These are phyloP conservation scores for Loris lydekkerianus DNA, from an alignment of 2,797 vertebrate genomes.

Conservation along the genomic window DNA sequence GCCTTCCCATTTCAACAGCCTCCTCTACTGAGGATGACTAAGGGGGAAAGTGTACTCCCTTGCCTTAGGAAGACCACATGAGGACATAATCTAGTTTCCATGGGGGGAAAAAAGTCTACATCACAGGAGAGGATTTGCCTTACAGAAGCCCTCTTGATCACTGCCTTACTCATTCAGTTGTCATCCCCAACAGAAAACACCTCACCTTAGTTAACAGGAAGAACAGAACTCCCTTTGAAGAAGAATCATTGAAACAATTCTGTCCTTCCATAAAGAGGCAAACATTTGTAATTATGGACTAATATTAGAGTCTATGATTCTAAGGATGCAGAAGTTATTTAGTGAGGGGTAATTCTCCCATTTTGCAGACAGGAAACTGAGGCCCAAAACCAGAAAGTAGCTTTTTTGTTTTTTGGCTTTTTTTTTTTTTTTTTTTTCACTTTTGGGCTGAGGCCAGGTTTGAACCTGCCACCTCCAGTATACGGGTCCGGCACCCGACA, in stretches of 20 bases:
- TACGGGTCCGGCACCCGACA: no score
- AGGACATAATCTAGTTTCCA: background rate
- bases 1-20: background rate
- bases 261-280: background rate
- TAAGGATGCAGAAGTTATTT: background rate
- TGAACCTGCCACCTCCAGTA: no score
- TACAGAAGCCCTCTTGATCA: background rate
- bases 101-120: background rate
- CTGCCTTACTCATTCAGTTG: background rate
- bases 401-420: no score
- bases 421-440: no score
- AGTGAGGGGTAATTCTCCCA: background rate
- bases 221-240: constrained; percentile 12
- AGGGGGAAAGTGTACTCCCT: background rate
- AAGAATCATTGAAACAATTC: background rate
- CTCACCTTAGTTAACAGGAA: background rate
- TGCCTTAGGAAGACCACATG: background rate
- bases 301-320: background rate
- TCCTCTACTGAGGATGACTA: background rate
- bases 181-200: background rate
- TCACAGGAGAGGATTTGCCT: background rate
- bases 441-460: no score
- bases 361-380: background rate
- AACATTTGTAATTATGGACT: background rate
- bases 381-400: background rate